Percentiles rank a stretch among this genome's conserved stretches.
Conservation (phyloP, 2,113 vertebrate species). For the Microcebus ravelobensis region DNA sequence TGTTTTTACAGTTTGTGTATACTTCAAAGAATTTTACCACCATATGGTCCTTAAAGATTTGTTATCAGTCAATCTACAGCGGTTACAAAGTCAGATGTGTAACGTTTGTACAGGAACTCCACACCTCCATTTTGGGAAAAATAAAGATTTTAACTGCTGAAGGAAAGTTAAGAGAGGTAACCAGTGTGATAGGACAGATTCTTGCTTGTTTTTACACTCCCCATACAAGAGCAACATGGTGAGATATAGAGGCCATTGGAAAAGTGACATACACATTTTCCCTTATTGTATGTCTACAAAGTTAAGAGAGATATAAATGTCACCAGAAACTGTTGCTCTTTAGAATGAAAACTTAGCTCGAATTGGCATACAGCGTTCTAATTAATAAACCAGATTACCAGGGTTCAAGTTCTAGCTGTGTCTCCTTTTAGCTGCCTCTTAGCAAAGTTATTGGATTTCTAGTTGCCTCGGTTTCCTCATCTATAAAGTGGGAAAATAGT, state of each 20-base stretch:
- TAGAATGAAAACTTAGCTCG: neutral
- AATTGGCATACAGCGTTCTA: neutral
- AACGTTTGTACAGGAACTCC: neutral
- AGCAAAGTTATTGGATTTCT: neutral
- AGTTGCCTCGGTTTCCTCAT: neutral
- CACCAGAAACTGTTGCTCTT: neutral
- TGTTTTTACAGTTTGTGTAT: constrained; percentile 69
- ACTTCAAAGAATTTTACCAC: constrained; percentile 52
- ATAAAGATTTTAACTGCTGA: neutral
- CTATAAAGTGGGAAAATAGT: neutral
- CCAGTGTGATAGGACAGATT: neutral
- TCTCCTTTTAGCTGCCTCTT: neutral
- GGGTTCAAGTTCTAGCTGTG: neutral
- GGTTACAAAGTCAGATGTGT: constrained; percentile 33
- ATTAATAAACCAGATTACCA: neutral
- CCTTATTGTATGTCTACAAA: neutral
- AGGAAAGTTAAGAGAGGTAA: neutral
- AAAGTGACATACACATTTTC: neutral
- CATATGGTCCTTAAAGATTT: constrained; percentile 56
- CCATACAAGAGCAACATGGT: neutral
- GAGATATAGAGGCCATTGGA: neutral
- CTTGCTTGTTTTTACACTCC: neutral
- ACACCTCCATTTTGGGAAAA: neutral
- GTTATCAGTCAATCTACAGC: constrained; percentile 31
- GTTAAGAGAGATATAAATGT: neutral